Base-by-base conservation (phyloP, 2,113 vertebrate genomes). In the Python bivittatus region DNA sequence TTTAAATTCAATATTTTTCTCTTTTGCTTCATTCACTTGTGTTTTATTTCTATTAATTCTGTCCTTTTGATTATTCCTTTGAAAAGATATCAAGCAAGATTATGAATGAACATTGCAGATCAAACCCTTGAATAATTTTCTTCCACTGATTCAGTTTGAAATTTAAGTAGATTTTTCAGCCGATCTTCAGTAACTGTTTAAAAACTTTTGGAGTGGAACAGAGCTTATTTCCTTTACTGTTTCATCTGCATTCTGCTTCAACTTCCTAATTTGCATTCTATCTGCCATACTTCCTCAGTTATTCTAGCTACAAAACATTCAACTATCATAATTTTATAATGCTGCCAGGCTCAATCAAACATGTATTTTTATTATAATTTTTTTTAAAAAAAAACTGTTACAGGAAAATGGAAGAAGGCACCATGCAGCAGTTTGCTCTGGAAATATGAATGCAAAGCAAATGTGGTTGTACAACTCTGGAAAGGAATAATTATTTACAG, bases 261-360 rank as follows among this genome's bases (percentile, higher is more conserved):
- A 93, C 87, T 96, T 94, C 96, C 97, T 97, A 95, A 94, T 96
- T 96, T 96, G 91, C 96, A 94, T 94, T 95, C 96, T 92, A 95
- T 96, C 94, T 97, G 96, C 91, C 96, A 85, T 84, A 95, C 93
- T 97, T 97, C 94, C 93, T 95, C 60, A 94, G 96, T 90, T 96
- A 96, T 97, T 95, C 88, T 57, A 85, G 96, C 79, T 94, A 33
- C 60, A 95, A 94, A 95, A 91, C 88, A 96, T 91, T 96, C 96
- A 96, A 96, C 72, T 90, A 96, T 91, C 90, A 87, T 95, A 83
- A 56, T 87, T 96, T 84, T 94, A 72, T 94, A 96, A 88, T 79
- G 90, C 93, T 95, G 95, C 92, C 85, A 95, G 89, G 53, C 91
- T 72, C n/a, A 86, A 61, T 61, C 90, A 83, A 95, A 95, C 93